A percentile compares a stretch with the other conserved stretches of the same genome.
Conservation (phyloP, 2,888 invertebrate genomes). For the Orchesellides sinensis region DNA sequence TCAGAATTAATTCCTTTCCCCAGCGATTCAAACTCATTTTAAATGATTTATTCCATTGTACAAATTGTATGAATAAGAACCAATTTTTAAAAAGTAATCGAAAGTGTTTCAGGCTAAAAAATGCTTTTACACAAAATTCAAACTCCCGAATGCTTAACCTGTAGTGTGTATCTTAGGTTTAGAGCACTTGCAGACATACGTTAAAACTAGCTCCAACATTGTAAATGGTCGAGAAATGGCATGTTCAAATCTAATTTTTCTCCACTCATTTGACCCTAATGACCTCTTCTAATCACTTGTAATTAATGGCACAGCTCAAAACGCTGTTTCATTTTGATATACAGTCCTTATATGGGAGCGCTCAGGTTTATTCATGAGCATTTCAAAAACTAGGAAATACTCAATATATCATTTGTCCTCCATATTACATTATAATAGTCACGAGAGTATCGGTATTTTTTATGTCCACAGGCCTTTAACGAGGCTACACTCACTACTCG, state of each 20-base stretch:
- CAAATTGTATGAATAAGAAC: no score
- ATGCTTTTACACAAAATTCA: no score
- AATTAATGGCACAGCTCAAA: conserved; percentile 63
- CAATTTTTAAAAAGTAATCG: no score
- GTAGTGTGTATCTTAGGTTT: no score
- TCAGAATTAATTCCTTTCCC: no score
- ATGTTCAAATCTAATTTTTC: conserved; percentile 64
- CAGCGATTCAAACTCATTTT: no score
- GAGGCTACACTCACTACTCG: conserved; percentile 40
- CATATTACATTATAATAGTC: conserved; percentile 21
- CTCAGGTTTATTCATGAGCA: conserved; percentile 58
- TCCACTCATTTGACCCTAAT: conserved; percentile 59
- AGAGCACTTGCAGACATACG: no score
- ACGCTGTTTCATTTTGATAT: conserved; percentile 40
- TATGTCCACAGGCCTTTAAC: conserved; percentile 43
- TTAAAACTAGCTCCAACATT: no score
- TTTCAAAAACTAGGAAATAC: conserved; percentile 59
- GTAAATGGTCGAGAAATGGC: conserved; percentile 15
- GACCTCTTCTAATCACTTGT: conserved; percentile 67
- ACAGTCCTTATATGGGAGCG: conserved; percentile 57
- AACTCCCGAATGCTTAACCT: no score
- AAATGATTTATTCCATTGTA: no score
- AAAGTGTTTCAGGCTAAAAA: no score
- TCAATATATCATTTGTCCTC: conserved; percentile 56
- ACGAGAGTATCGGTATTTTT: conserved; percentile 40